phyloP scores from a whole-genome alignment of 2,797 vertebrate genomes.

The Hydrocynus forskahlii region DNA sequence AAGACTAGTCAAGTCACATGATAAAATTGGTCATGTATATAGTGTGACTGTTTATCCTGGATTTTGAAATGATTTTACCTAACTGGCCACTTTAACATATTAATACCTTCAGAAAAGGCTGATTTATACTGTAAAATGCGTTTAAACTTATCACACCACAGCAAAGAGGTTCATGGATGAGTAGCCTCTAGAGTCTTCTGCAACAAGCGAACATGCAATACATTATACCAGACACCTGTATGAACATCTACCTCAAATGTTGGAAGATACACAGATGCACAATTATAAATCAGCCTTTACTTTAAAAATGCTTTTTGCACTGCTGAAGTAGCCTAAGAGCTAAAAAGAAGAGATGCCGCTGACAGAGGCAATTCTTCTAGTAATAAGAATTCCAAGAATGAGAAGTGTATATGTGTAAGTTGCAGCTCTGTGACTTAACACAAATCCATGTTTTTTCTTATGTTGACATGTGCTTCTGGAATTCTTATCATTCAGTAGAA shows the following conservation, averaged over 20 bases:
- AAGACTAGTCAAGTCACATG: background rate
- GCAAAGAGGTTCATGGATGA: too few relatives aligned
- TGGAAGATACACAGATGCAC: too few relatives aligned
- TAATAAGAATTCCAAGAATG: slow-evolving; percentile 12
- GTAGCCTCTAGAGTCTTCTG: too few relatives aligned
- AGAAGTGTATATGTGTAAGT: background rate
- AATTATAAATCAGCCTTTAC: background rate
- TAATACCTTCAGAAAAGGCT: background rate
- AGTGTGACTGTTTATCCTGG: background rate
- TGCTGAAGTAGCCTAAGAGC: background rate
- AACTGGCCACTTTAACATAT: slow-evolving; percentile 28
- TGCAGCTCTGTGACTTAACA: background rate
- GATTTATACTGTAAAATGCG: too few relatives aligned
- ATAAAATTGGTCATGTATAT: slow-evolving; percentile 17
- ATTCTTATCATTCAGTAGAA: slow-evolving; percentile 16
- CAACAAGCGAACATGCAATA: too few relatives aligned
- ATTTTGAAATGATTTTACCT: slow-evolving; percentile 39
- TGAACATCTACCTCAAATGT: too few relatives aligned
- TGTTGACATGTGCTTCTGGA: background rate
- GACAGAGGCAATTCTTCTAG: background rate
- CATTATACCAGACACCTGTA: too few relatives aligned
- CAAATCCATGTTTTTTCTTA: slow-evolving; percentile 10
- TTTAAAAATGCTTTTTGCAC: background rate
- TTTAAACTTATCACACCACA: too few relatives aligned
- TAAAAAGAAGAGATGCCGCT: background rate